Evolutionary conservation across 2,888 invertebrate genomes (phyloP).

Genomic region (Ophion obscuratus): DNA sequence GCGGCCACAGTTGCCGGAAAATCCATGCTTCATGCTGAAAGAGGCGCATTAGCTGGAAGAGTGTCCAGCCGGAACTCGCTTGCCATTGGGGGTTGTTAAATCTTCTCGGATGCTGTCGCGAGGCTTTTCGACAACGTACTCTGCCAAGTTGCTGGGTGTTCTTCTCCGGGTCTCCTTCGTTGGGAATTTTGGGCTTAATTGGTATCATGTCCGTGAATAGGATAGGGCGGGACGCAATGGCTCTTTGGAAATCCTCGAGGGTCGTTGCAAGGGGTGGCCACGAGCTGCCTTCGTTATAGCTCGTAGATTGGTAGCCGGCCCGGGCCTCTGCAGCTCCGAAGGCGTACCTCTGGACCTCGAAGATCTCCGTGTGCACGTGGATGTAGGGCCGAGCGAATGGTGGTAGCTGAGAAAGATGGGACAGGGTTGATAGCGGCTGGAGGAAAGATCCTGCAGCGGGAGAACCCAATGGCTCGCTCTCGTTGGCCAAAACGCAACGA

Average conservation of each 20-base stretch:
- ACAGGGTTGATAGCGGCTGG: constrained; percentile 33
- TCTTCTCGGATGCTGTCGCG: constrained; percentile 3
- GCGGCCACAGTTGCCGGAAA: no score
- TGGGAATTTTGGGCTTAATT: constrained; percentile 57
- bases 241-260: constrained; percentile 41
- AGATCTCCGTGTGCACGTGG: background rate
- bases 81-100: background rate
- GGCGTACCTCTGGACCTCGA: constrained; percentile 33
- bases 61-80: background rate
- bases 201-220: constrained; percentile 54
- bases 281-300: constrained; percentile 32
- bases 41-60: constrained; percentile 3
- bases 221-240: constrained; percentile 44
- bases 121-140: constrained; percentile 43
- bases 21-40: background rate
- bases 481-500: background rate
- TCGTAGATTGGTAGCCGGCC: constrained; percentile 43
- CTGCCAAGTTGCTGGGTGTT: background rate
- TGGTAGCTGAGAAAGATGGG: constrained; percentile 45
- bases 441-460: constrained; percentile 26
- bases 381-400: constrained; percentile 31
- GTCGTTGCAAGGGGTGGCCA: constrained; percentile 7
- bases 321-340: constrained; percentile 10
- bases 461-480: constrained; percentile 11
- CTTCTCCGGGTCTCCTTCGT: background rate